Conservation (phyloP, 2,113 vertebrate species). For the Pongo abelii region DNA sequence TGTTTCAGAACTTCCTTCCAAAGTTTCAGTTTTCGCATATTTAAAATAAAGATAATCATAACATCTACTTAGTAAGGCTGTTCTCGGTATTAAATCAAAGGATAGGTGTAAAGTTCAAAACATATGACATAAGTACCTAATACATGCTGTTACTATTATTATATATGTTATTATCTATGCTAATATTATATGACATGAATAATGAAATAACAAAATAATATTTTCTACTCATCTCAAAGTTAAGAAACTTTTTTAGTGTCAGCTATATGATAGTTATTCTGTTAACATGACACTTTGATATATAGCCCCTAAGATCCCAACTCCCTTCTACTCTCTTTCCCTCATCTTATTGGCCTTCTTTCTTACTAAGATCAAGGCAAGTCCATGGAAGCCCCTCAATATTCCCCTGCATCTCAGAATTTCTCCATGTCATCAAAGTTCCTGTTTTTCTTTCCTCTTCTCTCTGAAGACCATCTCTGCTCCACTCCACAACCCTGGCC, state of each 20-base stretch:
- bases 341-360: not conserved
- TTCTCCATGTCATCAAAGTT: not conserved
- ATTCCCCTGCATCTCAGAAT: not conserved
- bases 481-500: not conserved
- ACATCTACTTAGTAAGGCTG: not conserved
- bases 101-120: not conserved
- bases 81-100: constrained; percentile 1
- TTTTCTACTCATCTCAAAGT: constrained; percentile 39
- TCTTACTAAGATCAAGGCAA: not conserved
- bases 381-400: not conserved
- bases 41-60: not conserved
- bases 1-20: not conserved
- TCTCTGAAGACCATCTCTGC: not conserved
- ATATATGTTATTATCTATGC: not conserved
- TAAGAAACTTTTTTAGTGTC: not conserved
- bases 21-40: not conserved
- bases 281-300: not conserved
- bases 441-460: not conserved
- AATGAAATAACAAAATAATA: not conserved
- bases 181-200: not conserved
- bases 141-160: not conserved
- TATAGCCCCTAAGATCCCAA: not conserved
- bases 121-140: not conserved
- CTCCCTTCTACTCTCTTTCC: not conserved
- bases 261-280: not conserved